Base-by-base conservation (phyloP, 2,888 invertebrate genomes). In the Calliopum simillimum region DNA sequence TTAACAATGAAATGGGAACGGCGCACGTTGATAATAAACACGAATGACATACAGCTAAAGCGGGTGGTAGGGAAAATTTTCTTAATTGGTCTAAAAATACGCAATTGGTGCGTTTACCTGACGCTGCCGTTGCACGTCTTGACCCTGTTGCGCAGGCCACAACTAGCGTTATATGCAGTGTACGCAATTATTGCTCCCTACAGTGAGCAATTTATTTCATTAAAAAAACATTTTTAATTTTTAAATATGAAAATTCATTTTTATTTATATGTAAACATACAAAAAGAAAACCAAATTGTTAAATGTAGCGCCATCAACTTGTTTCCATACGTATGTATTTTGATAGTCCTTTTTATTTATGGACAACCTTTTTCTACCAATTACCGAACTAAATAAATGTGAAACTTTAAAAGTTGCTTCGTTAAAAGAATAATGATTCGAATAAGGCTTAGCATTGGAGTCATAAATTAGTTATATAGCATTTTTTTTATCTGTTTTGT, bases 161-260 rank as follows among this genome's bases (percentile, higher is more conserved):
- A 21, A 77, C 74, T 1, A 78, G 76, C 2, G 78, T 82, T 5
- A 59, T 82, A 21, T 76, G 76, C 73, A 80, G 77, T 51, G 77
- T 83, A 66, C 82, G 82, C 73, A 82, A 78, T 71, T 83, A 80
- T 76, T 83, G 82, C 75, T 76, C 77, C 69, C 56, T 83, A 72
- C 82, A 83, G 74, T 83, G 75, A 72, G 63, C 11, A 16, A 14
- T 3, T 33, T 33, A 33, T 33, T 33, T 33, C 16, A 58, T 21
- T 25, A 55, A 25, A 53, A 14, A 1, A 14, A 12, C 49, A 49
- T 19, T 25, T 16, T 51, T 16, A 25, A 14, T 33, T 5, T 16
- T 46, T 16, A n/a, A 25, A 49, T 4, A 11, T 21, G 14, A 33
- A 6, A n/a, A n/a, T 61, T 21, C 23, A 23, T 25, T 23, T n/a